Base-by-base conservation (phyloP, 2,113 vertebrate species). In the Mionectes macconnelli region DNA sequence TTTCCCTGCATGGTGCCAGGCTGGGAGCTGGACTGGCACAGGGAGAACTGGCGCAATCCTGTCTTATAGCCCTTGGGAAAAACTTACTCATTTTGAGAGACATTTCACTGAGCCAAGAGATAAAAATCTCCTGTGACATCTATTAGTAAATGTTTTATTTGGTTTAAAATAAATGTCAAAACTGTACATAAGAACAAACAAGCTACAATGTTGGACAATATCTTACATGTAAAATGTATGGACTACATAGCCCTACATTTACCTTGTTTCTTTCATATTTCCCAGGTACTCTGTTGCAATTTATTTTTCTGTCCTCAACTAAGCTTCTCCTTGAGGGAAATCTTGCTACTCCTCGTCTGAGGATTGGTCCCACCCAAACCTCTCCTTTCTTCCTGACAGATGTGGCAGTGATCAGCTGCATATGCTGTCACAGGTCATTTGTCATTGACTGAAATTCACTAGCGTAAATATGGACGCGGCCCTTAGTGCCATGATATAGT, bases 111-210 rank as follows among this genome's bases (percentile, higher is more conserved):
- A 82, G 63, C 22, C 60, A 20, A 68, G 45, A 87, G 73, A 87
- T 67, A 89, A 74, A 77, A 84, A 93, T 84, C 73, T 89, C 24
- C 56, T 52, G 47, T 82, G 73, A 84, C 60, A 93, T 78, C 53
- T 91, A 63, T 79, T 87, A 87, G 52, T 52, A 56, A 1, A 3
- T 28, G 12, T 75, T 89, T 87, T 72, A 64, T 68, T 87, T 10
- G 33, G 19, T 67, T 89, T 84, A 60, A 91, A 72, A 39, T 87
- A 91, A 87, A 93, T 33, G 30, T 87, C 87, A 89, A 87, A 89
- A 72, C 39, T 84, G 21, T 59, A 56, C 14, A 19, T 45, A 78
- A 67, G 56, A 80, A 63, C 35, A 82, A 70, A 17, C 20, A 66
- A 81, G 30, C 23, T 89, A 16, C 35, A 56, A 8, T 24, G 21